phyloP scores from a whole-genome alignment of 2,888 invertebrate genomes.

The Cremastinae sp. region DNA sequence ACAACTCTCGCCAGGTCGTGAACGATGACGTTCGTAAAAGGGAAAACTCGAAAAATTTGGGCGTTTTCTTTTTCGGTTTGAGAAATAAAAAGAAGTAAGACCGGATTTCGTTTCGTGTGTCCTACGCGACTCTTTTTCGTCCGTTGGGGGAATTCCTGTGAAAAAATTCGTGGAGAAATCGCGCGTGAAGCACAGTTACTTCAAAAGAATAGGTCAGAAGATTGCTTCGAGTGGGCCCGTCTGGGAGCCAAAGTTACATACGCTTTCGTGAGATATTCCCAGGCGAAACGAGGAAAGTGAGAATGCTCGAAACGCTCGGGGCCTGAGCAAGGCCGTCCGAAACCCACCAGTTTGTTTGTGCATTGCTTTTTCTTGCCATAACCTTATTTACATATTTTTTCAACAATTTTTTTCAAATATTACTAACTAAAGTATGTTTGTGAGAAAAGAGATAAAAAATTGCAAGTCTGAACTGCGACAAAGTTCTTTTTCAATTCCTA shows the following conservation, averaged over 20 bases:
- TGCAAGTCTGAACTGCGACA: not conserved
- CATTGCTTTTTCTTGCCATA: constrained; percentile 13
- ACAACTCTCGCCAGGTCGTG: too few relatives aligned
- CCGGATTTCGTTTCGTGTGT: too few relatives aligned
- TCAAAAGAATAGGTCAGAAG: constrained; percentile 38
- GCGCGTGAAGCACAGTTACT: not conserved
- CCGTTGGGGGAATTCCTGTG: not conserved
- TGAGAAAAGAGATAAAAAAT: not conserved
- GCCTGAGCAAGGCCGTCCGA: constrained; percentile 37
- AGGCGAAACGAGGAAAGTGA: constrained; percentile 36
- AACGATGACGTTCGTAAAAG: too few relatives aligned
- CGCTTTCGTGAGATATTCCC: not conserved
- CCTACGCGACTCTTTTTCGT: too few relatives aligned
- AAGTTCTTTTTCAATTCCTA: too few relatives aligned
- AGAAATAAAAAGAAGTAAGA: too few relatives aligned
- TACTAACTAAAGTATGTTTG: too few relatives aligned
- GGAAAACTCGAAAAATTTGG: too few relatives aligned
- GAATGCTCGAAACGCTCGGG: constrained; percentile 24
- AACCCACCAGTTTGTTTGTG: not conserved
- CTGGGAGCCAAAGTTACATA: constrained; percentile 14
- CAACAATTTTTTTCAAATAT: not conserved
- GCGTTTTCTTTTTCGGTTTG: too few relatives aligned
- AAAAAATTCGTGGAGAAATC: constrained; percentile 8
- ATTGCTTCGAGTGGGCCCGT: constrained; percentile 17
- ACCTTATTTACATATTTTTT: constrained; percentile 4